phyloP scores from a whole-genome alignment of 2,797 vertebrate species.

The Synaphobranchus kaupii region DNA sequence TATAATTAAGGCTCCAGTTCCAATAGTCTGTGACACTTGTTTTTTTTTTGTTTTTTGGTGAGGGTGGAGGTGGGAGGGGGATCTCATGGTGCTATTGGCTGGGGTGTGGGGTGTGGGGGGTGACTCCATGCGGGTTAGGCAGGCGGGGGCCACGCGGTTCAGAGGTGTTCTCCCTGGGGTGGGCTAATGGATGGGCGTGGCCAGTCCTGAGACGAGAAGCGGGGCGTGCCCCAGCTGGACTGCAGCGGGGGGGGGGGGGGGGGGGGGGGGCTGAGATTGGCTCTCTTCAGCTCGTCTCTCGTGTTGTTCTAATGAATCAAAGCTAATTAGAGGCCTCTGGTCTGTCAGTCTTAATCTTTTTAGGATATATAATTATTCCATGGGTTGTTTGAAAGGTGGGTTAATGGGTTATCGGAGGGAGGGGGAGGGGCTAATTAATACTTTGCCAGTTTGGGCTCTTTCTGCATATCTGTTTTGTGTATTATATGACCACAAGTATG shows the following conservation, averaged over 20 bases:
- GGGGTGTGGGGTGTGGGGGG: conserved; percentile 1
- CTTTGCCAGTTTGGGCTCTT: too few relatives aligned
- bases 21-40: conserved; percentile 59
- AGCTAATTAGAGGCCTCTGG: conserved; percentile 27
- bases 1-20: conserved; percentile 64
- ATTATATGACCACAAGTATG: not conserved
- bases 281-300: not conserved
- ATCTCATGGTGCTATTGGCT: not conserved
- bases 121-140: not conserved
- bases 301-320: conserved; percentile 25
- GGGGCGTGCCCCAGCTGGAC: not conserved
- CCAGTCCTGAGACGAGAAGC: not conserved
- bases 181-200: conserved; percentile 5
- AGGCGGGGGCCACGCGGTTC: not conserved
- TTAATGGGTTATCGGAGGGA: conserved; percentile 3
- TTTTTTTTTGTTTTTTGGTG: conserved; percentile 16
- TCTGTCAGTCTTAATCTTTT: conserved; percentile 20
- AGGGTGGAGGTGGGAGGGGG: conserved; percentile 6
- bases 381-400: conserved; percentile 14
- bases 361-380: conserved; percentile 22
- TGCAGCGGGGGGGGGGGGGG: too few relatives aligned
- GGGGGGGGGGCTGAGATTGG: not conserved
- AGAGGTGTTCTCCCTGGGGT: conserved; percentile 14
- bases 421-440: not conserved
- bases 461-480: not conserved